Evolutionary conservation across 2,888 invertebrate species (phyloP), one percentile per base, ranked within the genome.

Genomic region (Homarus gammarus): DNA sequence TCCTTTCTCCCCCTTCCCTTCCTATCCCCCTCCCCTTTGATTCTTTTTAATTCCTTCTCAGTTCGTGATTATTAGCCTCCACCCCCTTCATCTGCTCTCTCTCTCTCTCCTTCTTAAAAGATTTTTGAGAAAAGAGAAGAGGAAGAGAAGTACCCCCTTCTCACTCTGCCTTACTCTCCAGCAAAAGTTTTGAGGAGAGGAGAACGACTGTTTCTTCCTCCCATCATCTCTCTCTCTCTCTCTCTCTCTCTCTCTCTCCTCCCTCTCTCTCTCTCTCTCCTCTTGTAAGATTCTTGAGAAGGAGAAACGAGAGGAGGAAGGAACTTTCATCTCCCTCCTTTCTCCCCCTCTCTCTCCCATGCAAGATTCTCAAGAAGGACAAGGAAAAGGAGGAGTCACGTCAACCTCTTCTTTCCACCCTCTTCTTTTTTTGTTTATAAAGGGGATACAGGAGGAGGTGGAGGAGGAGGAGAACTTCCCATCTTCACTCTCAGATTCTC

Each of bases 191-290:
- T n/a, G n/a, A n/a, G n/a, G n/a, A n/a, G n/a, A n/a, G n/a, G n/a
- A n/a, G n/a, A n/a, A n/a, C n/a, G n/a, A n/a, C n/a, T n/a, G n/a
- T n/a, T 1, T 44, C 77, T 77, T 44, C 49, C 77, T 15, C 15
- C 49, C 1, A 12, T 49, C 8, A 49, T 49, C 15, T 49, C 49
- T 49, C 49, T 15, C 49, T 77, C 77, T 44, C 38, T 36, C 73
- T 44, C 73, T 73, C 73, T 73, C 73, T 73, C 73, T 44, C 73
- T 73, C 73, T 40, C 73, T 73, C 40, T 27, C 44, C 18, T 10
- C 38, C 31, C 1, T n/a, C 10, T 68, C 68, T 33, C 68, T 68
- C 22, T 72, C 33, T 77, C 49, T 15, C 49, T 49, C 44, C 31
- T 3, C 15, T 44, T 12, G 44, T 8, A 44, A 44, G 44, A 44